Conservation (phyloP, 2,888 invertebrate species). For the Drosophila dives region DNA sequence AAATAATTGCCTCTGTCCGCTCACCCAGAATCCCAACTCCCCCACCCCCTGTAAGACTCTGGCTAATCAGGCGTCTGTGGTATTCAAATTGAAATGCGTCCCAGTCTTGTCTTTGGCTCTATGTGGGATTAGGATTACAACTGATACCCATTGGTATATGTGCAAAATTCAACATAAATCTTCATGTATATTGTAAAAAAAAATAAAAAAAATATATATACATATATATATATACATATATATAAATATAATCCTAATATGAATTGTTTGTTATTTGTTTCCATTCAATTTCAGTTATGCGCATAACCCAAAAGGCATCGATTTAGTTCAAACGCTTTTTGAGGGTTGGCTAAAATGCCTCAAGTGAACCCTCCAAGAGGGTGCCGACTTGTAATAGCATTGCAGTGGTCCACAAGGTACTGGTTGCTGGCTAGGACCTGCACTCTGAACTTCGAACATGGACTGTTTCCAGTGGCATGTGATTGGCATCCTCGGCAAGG, state of each 20-base stretch:
- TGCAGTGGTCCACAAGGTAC: too few species aligned
- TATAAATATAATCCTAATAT: constrained; percentile 28
- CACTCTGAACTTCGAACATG: too few species aligned
- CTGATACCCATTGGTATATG: constrained; percentile 23
- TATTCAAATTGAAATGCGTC: constrained; percentile 27
- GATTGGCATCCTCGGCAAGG: too few species aligned
- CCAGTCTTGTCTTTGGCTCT: constrained; percentile 9
- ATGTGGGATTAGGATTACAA: constrained; percentile 11
- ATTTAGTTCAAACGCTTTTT: background rate
- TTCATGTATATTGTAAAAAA: background rate
- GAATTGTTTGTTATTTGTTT: constrained; percentile 27
- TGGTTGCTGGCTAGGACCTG: too few species aligned
- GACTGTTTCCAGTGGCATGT: too few species aligned
- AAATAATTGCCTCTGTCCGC: constrained; percentile 57
- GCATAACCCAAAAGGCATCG: constrained; percentile 27
- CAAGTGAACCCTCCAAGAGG: background rate
- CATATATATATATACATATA: constrained; percentile 10
- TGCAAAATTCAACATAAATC: background rate
- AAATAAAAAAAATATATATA: background rate
- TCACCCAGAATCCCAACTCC: background rate
- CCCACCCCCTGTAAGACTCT: background rate
- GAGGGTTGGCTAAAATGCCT: background rate
- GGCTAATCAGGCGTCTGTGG: background rate
- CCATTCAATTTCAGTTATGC: constrained; percentile 49
- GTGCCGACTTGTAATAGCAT: too few species aligned